Conservation (phyloP, 2,888 invertebrate genomes). For the Patella caerulea region DNA sequence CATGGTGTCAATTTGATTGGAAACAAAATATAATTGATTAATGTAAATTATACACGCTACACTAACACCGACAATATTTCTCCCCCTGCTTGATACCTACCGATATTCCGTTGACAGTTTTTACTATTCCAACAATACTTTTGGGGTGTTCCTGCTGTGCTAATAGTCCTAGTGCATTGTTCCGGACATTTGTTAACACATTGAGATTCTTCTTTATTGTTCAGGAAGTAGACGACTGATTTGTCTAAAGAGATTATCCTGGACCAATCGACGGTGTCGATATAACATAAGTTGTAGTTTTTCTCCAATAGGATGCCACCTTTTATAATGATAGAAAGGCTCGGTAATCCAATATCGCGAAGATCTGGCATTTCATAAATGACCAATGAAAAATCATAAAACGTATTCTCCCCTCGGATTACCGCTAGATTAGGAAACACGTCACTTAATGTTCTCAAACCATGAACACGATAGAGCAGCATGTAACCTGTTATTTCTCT, state of each 20-base stretch:
- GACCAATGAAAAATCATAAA: slow-evolving; percentile 89
- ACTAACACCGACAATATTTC: no score
- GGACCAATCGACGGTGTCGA: slow-evolving; percentile 92
- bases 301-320: slow-evolving; percentile 92
- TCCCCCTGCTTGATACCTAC: slow-evolving; percentile 44
- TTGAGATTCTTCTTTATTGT: slow-evolving; percentile 72
- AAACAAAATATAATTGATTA: no score
- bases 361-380: slow-evolving; percentile 82
- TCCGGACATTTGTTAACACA: slow-evolving; percentile 51
- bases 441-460: slow-evolving; percentile 84
- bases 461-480: slow-evolving; percentile 85
- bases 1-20: no score
- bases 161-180: slow-evolving; percentile 28
- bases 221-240: slow-evolving; percentile 77
- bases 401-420: slow-evolving; percentile 87
- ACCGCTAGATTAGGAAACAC: slow-evolving; percentile 94
- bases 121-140: slow-evolving; percentile 64
- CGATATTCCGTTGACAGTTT: slow-evolving; percentile 65
- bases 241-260: slow-evolving; percentile 77
- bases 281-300: slow-evolving; percentile 91
- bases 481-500: slow-evolving; percentile 93
- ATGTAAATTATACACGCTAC: no score
- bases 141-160: no score
- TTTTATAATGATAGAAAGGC: slow-evolving; percentile 78
- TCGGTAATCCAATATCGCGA: slow-evolving; percentile 80